Percentiles rank a stretch among this genome's conserved stretches.
phyloP scores from a whole-genome alignment of 2,113 vertebrate genomes.

The Odocoileus hemionus region DNA sequence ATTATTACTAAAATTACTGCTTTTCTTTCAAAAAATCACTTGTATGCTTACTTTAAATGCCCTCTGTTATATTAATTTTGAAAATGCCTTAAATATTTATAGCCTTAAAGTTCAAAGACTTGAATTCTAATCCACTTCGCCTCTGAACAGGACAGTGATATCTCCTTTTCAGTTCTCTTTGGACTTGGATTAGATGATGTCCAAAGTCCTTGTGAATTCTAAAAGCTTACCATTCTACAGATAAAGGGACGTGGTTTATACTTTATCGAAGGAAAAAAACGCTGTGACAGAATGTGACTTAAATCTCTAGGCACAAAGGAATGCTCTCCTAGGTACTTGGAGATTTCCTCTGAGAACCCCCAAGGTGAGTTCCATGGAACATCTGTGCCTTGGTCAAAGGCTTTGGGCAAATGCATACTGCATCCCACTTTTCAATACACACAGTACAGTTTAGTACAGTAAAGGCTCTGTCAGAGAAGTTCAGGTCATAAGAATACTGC shows the following conservation, averaged over 20 bases:
- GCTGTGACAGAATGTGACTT: background rate
- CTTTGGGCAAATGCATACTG: background rate
- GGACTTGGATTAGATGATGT: background rate
- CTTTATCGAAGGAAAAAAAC: slow-evolving; percentile 19
- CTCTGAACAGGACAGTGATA: background rate
- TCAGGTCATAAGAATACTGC: background rate
- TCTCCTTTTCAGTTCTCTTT: background rate
- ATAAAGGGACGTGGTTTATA: background rate
- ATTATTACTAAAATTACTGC: background rate
- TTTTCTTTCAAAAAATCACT: background rate
- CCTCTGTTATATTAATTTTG: background rate
- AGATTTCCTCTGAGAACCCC: background rate
- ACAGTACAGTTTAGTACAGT: background rate
- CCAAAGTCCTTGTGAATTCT: slow-evolving; percentile 23
- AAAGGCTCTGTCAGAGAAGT: background rate
- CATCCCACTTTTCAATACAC: background rate
- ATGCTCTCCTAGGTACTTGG: background rate
- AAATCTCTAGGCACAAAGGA: background rate
- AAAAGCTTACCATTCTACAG: slow-evolving; percentile 24
- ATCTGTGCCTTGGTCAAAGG: background rate
- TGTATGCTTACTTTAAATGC: background rate
- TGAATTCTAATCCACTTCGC: background rate
- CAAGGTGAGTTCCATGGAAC: background rate
- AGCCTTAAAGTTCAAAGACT: background rate
- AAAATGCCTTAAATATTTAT: background rate